These are phyloP conservation scores for Papilio glaucus DNA, from an alignment of 1,140 invertebrate species.

Conservation along the genomic window DNA sequence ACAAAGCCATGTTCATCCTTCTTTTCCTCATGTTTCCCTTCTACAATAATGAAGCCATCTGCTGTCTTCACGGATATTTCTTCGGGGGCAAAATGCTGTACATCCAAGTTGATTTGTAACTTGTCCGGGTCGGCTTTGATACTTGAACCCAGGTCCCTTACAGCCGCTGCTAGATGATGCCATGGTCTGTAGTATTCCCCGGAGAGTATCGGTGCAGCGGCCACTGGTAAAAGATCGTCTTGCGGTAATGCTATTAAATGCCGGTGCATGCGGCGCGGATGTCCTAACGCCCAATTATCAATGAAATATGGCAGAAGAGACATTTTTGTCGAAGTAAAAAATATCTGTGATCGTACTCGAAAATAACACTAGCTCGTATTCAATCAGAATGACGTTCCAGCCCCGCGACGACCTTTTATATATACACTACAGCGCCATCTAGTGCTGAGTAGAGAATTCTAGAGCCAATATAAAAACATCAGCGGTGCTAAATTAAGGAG, in stretches of 20 bases:
- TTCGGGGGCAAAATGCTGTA: slow-evolving; percentile 90
- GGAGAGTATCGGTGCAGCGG: slow-evolving; percentile 54
- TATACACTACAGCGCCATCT: slow-evolving; percentile 64
- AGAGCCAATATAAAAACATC: slow-evolving; percentile 43
- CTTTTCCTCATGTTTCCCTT: slow-evolving; percentile 88
- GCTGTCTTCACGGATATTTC: slow-evolving; percentile 90
- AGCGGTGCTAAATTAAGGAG: slow-evolving; percentile 42
- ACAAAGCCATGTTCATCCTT: slow-evolving; percentile 85
- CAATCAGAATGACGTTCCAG: slow-evolving; percentile 43
- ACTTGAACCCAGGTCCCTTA: slow-evolving; percentile 64
- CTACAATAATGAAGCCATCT: slow-evolving; percentile 87
- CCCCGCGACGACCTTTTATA: slow-evolving; percentile 45
- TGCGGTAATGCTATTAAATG: slow-evolving; percentile 84
- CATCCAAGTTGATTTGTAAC: slow-evolving; percentile 87
- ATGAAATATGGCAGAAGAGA: slow-evolving; percentile 66
- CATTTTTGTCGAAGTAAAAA: slow-evolving; percentile 51
- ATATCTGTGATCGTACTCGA: slow-evolving; percentile 36
- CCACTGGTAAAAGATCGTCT: slow-evolving; percentile 81
- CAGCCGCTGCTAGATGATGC: slow-evolving; percentile 67
- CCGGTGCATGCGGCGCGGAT: slow-evolving; percentile 84
- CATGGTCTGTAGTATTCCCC: slow-evolving; percentile 83
- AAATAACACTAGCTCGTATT: slow-evolving; percentile 38
- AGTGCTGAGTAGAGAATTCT: slow-evolving; percentile 65
- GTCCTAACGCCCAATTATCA: slow-evolving; percentile 52
- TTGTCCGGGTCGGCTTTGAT: slow-evolving; percentile 73